These are phyloP conservation scores for Crax fasciolata DNA, from an alignment of 2,797 vertebrate genomes.

Conservation along the genomic window DNA sequence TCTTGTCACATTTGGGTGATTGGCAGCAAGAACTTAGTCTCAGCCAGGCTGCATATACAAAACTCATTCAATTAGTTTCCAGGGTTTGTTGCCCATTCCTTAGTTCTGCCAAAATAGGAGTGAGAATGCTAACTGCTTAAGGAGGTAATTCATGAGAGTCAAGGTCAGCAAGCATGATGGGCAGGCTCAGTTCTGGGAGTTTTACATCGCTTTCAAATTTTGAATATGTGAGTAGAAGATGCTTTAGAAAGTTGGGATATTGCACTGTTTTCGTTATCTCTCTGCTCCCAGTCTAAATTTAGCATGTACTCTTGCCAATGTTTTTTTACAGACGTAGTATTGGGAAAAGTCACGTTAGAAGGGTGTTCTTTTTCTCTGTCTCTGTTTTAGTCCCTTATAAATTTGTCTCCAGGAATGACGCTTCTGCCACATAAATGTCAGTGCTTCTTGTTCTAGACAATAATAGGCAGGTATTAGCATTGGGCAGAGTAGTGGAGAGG, in stretches of 20 bases:
- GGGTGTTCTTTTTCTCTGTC: neutral
- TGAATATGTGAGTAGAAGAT: neutral
- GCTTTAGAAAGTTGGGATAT: neutral
- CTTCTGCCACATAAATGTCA: neutral
- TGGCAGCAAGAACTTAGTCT: constrained; percentile 3
- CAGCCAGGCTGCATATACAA: neutral
- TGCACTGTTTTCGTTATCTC: neutral
- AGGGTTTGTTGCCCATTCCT: neutral
- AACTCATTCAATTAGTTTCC: neutral
- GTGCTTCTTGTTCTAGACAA: neutral
- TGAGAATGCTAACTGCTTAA: neutral
- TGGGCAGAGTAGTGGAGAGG: neutral
- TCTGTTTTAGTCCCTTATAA: neutral
- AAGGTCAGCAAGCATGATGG: neutral
- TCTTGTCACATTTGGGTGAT: constrained; percentile 13
- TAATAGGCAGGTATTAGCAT: neutral
- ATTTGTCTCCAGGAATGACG: too few species aligned
- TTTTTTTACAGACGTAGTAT: neutral
- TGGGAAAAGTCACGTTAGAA: neutral
- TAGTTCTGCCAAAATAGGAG: neutral
- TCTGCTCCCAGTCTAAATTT: neutral
- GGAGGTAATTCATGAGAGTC: neutral
- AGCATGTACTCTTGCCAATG: neutral
- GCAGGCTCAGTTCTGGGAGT: neutral
- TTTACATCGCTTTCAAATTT: neutral